Conservation (phyloP, 1,140 invertebrate species). For the Helicorthomorpha holstii region DNA sequence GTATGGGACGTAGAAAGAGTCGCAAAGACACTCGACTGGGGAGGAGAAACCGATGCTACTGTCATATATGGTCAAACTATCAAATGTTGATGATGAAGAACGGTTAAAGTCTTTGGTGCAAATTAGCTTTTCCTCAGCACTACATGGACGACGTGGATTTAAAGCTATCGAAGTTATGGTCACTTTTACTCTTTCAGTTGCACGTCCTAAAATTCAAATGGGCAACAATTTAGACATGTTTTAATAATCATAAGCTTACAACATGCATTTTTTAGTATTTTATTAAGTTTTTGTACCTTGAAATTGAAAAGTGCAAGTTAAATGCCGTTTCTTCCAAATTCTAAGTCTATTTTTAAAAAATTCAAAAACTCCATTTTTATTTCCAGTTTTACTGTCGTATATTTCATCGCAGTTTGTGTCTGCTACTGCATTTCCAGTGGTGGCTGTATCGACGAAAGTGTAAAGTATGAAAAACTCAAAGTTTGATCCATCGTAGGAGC, state of each 20-base stretch:
- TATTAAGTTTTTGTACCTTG: background rate
- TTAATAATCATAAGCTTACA: too few species aligned
- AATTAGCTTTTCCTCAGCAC: too few species aligned
- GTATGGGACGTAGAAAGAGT: background rate
- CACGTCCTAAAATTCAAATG: background rate
- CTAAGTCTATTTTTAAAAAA: background rate
- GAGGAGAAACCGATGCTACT: background rate
- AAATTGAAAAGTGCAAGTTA: background rate
- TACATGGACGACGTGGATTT: too few species aligned
- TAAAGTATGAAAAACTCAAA: conserved; percentile 83
- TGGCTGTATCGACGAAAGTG: conserved; percentile 76
- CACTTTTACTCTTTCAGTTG: background rate
- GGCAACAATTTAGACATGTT: background rate
- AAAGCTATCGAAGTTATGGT: too few species aligned
- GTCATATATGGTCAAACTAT: background rate
- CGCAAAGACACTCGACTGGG: conserved; percentile 3
- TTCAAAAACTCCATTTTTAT: conserved; percentile 1
- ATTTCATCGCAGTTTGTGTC: conserved; percentile 68
- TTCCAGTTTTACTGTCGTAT: conserved; percentile 34
- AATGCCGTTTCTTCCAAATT: background rate
- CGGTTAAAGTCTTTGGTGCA: too few species aligned
- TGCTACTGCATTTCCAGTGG: conserved; percentile 55
- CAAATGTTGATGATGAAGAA: too few species aligned
- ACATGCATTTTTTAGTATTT: background rate
- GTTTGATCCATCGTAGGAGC: conserved; percentile 36